Conservation (phyloP, 2,113 vertebrate genomes). For the Laticauda colubrina region DNA sequence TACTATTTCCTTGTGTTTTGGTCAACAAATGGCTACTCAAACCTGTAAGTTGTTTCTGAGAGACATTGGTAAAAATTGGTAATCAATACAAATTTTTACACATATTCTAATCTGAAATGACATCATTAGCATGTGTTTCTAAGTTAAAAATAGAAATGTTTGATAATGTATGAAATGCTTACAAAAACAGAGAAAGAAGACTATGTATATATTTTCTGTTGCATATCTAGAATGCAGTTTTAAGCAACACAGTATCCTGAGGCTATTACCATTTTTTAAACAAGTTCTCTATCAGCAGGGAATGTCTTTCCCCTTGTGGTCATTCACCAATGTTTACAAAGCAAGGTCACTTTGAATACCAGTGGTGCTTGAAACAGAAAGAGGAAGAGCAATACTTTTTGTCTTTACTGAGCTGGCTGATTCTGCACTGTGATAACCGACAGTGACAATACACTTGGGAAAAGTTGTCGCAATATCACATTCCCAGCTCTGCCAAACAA, state of each 20-base stretch:
- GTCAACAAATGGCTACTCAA: background rate
- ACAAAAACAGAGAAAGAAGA: slow-evolving; percentile 25
- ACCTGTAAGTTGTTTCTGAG: background rate
- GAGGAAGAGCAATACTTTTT: slow-evolving; percentile 52
- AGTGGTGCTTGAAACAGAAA: slow-evolving; percentile 53
- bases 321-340: slow-evolving; percentile 68
- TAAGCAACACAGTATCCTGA: slow-evolving; percentile 12
- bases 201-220: slow-evolving; percentile 23
- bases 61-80: background rate
- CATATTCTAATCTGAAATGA: slow-evolving; percentile 26
- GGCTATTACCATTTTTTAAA: slow-evolving; percentile 45
- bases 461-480: slow-evolving; percentile 56
- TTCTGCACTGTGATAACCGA: slow-evolving; percentile 65
- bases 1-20: background rate
- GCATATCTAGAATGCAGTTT: slow-evolving; percentile 8
- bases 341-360: slow-evolving; percentile 73
- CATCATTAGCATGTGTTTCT: background rate
- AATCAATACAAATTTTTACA: background rate
- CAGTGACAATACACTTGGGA: slow-evolving; percentile 70
- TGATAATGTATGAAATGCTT: slow-evolving; percentile 39
- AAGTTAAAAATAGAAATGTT: slow-evolving; percentile 29
- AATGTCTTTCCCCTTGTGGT: slow-evolving; percentile 53
- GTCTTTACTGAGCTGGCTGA: slow-evolving; percentile 66
- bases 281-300: slow-evolving; percentile 38
- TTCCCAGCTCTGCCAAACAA: slow-evolving; percentile 56